Evolutionary conservation across 1,140 invertebrate species (phyloP).

Genomic region (Drepana arcuata): DNA sequence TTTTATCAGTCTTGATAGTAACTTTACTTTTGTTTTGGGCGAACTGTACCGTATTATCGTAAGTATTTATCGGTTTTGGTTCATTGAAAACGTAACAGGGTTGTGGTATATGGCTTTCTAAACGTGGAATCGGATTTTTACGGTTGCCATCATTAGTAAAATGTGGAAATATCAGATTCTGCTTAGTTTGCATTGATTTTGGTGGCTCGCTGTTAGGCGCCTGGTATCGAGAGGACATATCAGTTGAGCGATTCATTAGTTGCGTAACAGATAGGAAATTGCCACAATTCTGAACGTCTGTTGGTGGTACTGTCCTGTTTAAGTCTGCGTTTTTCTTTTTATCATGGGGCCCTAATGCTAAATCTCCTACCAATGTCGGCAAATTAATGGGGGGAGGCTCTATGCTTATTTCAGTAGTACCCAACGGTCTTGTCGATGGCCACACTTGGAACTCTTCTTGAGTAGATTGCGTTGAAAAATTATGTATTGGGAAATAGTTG

Average conservation of each 20-base stretch:
- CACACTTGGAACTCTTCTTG: slow-evolving; percentile 58
- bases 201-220: slow-evolving; percentile 27
- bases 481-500: slow-evolving; percentile 58
- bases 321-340: slow-evolving; percentile 49
- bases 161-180: slow-evolving; percentile 33
- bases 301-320: slow-evolving; percentile 25
- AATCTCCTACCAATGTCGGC: slow-evolving; percentile 57
- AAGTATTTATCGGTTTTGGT: slow-evolving; percentile 32
- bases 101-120: slow-evolving; percentile 40
- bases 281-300: slow-evolving; percentile 50
- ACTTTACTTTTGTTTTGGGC: slow-evolving; percentile 39
- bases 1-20: slow-evolving; percentile 46
- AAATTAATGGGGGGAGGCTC: slow-evolving; percentile 62
- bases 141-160: slow-evolving; percentile 31
- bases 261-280: slow-evolving; percentile 63
- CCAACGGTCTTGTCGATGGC: slow-evolving; percentile 50
- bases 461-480: slow-evolving; percentile 40
- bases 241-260: slow-evolving; percentile 58
- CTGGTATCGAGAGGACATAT: slow-evolving; percentile 44
- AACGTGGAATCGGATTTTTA: slow-evolving; percentile 32
- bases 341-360: slow-evolving; percentile 61
- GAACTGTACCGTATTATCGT: slow-evolving; percentile 44
- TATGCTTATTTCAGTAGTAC: slow-evolving; percentile 62
- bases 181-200: slow-evolving; percentile 35
- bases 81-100: slow-evolving; percentile 53